phyloP scores from a whole-genome alignment of 2,888 invertebrate species.

The Dascillus cervinus region DNA sequence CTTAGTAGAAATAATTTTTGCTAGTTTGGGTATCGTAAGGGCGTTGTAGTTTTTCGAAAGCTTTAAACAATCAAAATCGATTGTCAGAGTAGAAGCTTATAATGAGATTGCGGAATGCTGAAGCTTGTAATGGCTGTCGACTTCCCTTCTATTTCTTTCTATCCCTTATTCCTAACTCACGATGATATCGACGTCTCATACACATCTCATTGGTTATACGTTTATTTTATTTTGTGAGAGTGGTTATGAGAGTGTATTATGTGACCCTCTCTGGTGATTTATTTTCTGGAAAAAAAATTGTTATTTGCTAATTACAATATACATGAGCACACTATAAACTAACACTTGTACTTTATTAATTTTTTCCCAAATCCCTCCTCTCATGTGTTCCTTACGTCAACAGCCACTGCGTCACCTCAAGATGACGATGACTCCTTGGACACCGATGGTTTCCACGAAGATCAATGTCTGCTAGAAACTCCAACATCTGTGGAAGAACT shows the following conservation, averaged over 20 bases:
- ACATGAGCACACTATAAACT: neutral
- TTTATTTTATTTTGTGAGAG: slow-evolving; percentile 19
- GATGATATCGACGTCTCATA: slow-evolving; percentile 12
- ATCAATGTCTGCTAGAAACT: slow-evolving; percentile 44
- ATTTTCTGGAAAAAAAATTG: slow-evolving; percentile 24
- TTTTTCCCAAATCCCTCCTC: slow-evolving; percentile 11
- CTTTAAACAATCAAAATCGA: slow-evolving; percentile 22
- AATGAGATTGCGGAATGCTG: slow-evolving; percentile 38
- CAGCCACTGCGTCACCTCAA: slow-evolving; percentile 45
- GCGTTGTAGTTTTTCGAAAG: too few relatives aligned
- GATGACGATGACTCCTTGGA: slow-evolving; percentile 50
- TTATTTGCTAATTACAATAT: slow-evolving; percentile 13
- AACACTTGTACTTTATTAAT: too few relatives aligned
- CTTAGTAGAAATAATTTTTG: slow-evolving; percentile 10
- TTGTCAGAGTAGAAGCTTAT: slow-evolving; percentile 29
- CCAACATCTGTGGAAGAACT: slow-evolving; percentile 37
- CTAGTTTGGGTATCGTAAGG: slow-evolving; percentile 20
- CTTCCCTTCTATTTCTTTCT: slow-evolving; percentile 22
- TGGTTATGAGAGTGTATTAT: slow-evolving; percentile 23
- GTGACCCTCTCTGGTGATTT: slow-evolving; percentile 27
- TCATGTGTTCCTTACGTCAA: slow-evolving; percentile 17
- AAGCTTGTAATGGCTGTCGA: slow-evolving; percentile 39
- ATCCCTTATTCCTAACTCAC: slow-evolving; percentile 5
- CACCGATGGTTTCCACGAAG: slow-evolving; percentile 47
- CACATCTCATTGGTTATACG: slow-evolving; percentile 20